These are phyloP conservation scores for Macrophya annulata DNA, from an alignment of 2,888 invertebrate genomes.

Conservation along the genomic window DNA sequence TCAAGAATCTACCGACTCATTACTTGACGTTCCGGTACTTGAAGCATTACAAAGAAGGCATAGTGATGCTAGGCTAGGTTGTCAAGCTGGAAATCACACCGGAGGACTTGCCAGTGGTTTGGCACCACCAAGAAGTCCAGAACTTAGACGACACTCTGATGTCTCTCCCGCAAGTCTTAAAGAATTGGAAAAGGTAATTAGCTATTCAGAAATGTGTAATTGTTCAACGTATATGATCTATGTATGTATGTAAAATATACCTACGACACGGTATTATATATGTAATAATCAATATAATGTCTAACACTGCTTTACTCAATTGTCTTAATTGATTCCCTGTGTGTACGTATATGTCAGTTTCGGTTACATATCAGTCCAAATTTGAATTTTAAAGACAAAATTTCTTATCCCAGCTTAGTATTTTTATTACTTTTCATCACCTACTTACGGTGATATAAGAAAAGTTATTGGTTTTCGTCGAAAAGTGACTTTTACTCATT, in stretches of 20 bases:
- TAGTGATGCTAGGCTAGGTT: slow-evolving; percentile 88
- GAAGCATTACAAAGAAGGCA: slow-evolving; percentile 91
- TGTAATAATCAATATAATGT: not conserved
- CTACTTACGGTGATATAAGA: no score
- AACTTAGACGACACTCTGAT: slow-evolving; percentile 91
- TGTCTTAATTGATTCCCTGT: not conserved
- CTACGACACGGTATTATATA: not conserved
- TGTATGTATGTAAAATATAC: no score
- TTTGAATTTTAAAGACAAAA: not conserved
- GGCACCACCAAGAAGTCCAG: slow-evolving; percentile 92
- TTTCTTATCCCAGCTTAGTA: no score
- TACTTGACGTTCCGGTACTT: slow-evolving; percentile 90
- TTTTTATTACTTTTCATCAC: no score
- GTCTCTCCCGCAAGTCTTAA: slow-evolving; percentile 93
- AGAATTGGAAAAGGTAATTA: slow-evolving; percentile 91
- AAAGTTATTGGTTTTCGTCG: no score
- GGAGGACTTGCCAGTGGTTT: slow-evolving; percentile 83
- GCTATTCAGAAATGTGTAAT: not conserved
- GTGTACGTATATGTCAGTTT: not conserved
- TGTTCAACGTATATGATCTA: not conserved
- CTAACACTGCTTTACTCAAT: not conserved
- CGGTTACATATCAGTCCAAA: not conserved
- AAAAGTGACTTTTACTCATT: no score
- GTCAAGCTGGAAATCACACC: slow-evolving; percentile 78
- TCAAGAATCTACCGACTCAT: slow-evolving; percentile 92